These are phyloP conservation scores for Sinosuthora webbiana DNA, from an alignment of 2,113 vertebrate genomes.

Conservation along the genomic window DNA sequence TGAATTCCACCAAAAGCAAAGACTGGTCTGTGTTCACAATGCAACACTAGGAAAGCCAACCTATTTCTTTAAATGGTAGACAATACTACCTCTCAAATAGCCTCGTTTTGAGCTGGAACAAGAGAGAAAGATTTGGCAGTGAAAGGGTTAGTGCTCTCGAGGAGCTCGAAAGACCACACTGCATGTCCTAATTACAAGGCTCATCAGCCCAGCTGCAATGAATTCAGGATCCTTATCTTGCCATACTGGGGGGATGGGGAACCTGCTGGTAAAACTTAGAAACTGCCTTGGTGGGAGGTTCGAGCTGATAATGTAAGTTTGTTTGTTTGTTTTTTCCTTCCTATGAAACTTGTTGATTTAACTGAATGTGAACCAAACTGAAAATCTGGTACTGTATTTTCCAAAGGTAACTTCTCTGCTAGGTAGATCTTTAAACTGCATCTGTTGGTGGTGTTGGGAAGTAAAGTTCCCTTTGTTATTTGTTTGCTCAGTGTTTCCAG, in stretches of 20 bases:
- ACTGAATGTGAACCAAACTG: background rate
- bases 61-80: background rate
- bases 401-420: background rate
- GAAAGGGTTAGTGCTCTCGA: conserved; percentile 28
- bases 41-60: background rate
- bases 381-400: background rate
- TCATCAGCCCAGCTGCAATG: conserved; percentile 47
- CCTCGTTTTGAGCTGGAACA: background rate
- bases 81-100: background rate
- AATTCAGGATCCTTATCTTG: conserved; percentile 54
- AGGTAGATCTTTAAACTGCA: background rate
- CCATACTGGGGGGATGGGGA: background rate
- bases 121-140: background rate
- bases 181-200: conserved; percentile 38
- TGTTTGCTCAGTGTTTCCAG: conserved; percentile 15
- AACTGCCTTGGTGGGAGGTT: background rate
- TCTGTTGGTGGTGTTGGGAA: background rate
- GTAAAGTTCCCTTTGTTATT: background rate
- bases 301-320: background rate
- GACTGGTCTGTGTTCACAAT: background rate
- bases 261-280: background rate
- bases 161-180: background rate
- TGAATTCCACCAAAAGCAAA: background rate
- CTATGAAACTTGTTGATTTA: background rate
- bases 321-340: background rate